Base-by-base conservation (phyloP, 2,113 vertebrate species). In the Cyphomyrus plagiostoma region DNA sequence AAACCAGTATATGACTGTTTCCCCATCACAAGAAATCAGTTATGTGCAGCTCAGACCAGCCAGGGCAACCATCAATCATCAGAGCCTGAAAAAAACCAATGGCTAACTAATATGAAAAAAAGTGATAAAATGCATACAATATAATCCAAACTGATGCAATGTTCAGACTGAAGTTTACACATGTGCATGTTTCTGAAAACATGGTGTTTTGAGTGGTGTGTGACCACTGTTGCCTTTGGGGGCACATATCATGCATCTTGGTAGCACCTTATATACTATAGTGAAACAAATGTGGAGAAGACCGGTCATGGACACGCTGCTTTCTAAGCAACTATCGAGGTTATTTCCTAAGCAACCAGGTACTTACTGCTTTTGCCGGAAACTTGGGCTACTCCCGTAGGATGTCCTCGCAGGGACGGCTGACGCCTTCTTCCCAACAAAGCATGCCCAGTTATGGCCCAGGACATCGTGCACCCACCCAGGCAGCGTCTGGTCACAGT, bases 391-490 rank as follows among this genome's bases (percentile, higher is more conserved):
- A 0, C 91, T 77, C 0, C 93, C 93, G 56, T 90, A 0, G 0
- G 88, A 93, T 39, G 74, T 82, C 17, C 93, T 93, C 0, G 94
- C 93, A 0, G 91, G 87, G 11, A 95, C 77, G 0, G 94, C 74
- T 0, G 93, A 93, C 35, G 95, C 90, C 89, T 96, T 98, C 90
- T 94, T 97, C 45, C 97, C 98, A 0, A 92, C 92, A 90, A 99
- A 99, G 92, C 98, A 99, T 26, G 97, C 98, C 98, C 98, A 99
- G 90, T 99, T 99, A 90, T 92, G 95, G 13, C 97, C 98, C 92
- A 99, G 93, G 0, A 98, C 96, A 70, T 99, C 98, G 50, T 99
- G 98, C 1, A 97, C 98, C 98, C 97, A 99, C 49, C 98, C 98
- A 0, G 97, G 94, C 2, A 98, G 90, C 0, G 98, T 99, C 92